phyloP scores from a whole-genome alignment of 1,140 invertebrate species.

The Cardiocondyla obscurior region DNA sequence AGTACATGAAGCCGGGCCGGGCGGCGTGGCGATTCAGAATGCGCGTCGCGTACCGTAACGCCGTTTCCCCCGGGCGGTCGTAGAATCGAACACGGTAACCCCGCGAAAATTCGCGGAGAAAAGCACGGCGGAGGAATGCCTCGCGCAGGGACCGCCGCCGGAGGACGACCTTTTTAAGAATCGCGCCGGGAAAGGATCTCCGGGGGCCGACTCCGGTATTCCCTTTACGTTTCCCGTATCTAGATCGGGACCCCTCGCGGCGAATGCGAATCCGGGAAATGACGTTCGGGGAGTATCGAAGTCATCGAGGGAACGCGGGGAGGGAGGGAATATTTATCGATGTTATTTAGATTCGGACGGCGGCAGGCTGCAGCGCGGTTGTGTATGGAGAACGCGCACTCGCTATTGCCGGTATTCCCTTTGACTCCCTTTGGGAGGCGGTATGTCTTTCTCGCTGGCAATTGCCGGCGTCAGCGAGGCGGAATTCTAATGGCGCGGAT shows the following conservation, averaged over 20 bases:
- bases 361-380: not conserved
- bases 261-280: slow-evolving; percentile 37
- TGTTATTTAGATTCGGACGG: slow-evolving; percentile 43
- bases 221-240: slow-evolving; percentile 55
- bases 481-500: slow-evolving; percentile 49
- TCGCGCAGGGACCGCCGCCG: slow-evolving; percentile 31
- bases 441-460: slow-evolving; percentile 42
- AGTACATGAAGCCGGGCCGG: slow-evolving; percentile 58
- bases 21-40: slow-evolving; percentile 72
- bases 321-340: slow-evolving; percentile 49
- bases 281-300: slow-evolving; percentile 39
- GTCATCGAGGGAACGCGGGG: slow-evolving; percentile 26
- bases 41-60: slow-evolving; percentile 69
- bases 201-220: slow-evolving; percentile 48
- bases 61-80: slow-evolving; percentile 13
- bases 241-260: slow-evolving; percentile 35
- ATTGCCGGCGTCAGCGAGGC: slow-evolving; percentile 43
- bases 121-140: slow-evolving; percentile 47
- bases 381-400: slow-evolving; percentile 10
- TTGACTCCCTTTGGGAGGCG: slow-evolving; percentile 36
- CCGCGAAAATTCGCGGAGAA: slow-evolving; percentile 68
- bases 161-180: slow-evolving; percentile 31
- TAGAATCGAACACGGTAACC: slow-evolving; percentile 57
- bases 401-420: slow-evolving; percentile 21
- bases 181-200: slow-evolving; percentile 35